Base-by-base conservation (phyloP, 2,888 invertebrate genomes). In the Cantharis rufa region DNA sequence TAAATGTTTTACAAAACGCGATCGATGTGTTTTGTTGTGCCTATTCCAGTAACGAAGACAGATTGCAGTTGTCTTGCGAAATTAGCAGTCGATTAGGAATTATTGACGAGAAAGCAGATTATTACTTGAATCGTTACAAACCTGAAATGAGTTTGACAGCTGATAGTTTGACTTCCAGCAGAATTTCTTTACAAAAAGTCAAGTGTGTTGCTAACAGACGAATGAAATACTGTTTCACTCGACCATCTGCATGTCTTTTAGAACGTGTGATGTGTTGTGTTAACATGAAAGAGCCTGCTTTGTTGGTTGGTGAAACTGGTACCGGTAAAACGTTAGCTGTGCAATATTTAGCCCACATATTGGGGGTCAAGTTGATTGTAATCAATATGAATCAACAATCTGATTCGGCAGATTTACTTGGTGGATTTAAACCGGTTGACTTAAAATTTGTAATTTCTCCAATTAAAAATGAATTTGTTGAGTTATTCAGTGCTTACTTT, bases 381-480 rank as follows among this genome's bases (percentile, higher is more conserved):
- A 95, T 99, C 21, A 99, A 99, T 86, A 96, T 99, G 96, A 99
- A 98, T 86, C 98, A 99, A 85, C 99, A 99, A 86, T 98, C 98
- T 68, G 99, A 99, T 88, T 96, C 96, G 10, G 94, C 97, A 0
- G 99, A 99, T 89, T 91, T 99, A 62, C 90, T 99, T 0, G 99
- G 99, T 75, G 99, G 99, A 79, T 96, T 96, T 86, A 99, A 98
- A 88, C 99, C 99, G 0, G 96, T 98, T 0, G 97, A 98, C 86
- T 87, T 98, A 11, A 95, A 94, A 84, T 93, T 93, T 83, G 90
- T 98, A 0, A 91, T 99, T 24, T 89, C 91, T 70, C 97, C 98
- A 0, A 90, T 98, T 63, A 92, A 93, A 83, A 91, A 92, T 61
- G 94, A 96, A 83, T 99, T 97, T 86, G 94, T 97, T 86, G 86